A percentile compares a stretch with the other conserved stretches of the same genome.
Evolutionary conservation across 2,797 vertebrate genomes (phyloP).

Genomic region (Onychomys leucogaster): DNA sequence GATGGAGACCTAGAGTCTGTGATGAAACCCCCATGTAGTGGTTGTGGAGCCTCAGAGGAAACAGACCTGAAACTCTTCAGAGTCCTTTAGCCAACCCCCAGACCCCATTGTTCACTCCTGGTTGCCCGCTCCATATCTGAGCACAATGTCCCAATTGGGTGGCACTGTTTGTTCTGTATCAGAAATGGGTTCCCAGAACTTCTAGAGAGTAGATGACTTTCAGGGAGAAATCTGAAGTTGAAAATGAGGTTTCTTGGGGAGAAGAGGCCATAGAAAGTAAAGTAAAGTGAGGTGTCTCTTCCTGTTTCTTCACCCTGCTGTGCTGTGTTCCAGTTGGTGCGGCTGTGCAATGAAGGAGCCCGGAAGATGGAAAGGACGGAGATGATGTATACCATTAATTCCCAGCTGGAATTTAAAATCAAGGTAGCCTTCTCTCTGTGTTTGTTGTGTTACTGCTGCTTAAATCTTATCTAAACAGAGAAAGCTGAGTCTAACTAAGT

Average conservation of each 20-base stretch:
- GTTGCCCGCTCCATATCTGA: background rate
- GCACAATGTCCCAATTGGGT: background rate
- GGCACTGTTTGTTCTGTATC: background rate
- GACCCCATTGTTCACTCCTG: background rate
- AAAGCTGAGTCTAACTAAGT: background rate
- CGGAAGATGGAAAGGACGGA: constrained; percentile 98
- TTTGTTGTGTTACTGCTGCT: background rate
- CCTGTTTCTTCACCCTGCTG: background rate
- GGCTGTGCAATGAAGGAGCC: constrained; percentile 97
- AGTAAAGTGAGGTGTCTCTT: background rate
- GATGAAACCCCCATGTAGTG: no score
- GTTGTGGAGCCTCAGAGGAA: background rate
- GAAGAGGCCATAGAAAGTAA: background rate
- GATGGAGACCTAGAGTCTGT: background rate
- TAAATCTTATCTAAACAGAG: background rate
- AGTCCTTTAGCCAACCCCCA: no score
- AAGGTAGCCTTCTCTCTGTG: constrained; percentile 89
- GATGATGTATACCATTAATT: constrained; percentile 99
- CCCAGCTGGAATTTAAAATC: constrained; percentile 98
- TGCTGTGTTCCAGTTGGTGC: constrained; percentile 91
- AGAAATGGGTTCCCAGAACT: background rate
- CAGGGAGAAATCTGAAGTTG: background rate
- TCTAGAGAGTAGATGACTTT: background rate
- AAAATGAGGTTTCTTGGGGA: background rate
- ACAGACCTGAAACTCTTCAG: background rate